These are phyloP conservation scores for Eolophus roseicapilla DNA, from an alignment of 2,113 vertebrate genomes.

Conservation along the genomic window DNA sequence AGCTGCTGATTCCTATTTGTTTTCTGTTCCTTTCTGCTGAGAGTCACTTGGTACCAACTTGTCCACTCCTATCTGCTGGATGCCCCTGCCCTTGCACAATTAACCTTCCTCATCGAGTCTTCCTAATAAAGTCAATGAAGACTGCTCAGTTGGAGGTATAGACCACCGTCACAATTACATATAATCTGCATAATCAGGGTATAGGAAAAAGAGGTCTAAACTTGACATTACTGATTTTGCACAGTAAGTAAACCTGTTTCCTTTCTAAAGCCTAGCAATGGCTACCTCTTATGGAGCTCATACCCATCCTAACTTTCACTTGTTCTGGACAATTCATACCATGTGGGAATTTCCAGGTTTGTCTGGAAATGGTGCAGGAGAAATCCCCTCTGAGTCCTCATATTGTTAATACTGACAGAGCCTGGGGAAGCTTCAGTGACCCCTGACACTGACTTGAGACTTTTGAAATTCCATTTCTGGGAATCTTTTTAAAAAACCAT, in stretches of 20 bases:
- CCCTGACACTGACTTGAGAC: not conserved
- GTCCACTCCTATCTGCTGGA: not conserved
- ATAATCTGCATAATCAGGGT: not conserved
- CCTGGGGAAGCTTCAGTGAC: not conserved
- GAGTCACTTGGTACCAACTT: not conserved
- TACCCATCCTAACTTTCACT: not conserved
- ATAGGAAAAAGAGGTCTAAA: not conserved
- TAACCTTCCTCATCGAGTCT: not conserved
- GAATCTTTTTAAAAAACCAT: not conserved
- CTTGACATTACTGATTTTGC: not conserved
- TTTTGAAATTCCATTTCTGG: not conserved
- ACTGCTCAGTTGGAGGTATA: not conserved
- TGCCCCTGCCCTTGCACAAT: not conserved
- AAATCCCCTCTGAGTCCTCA: not conserved
- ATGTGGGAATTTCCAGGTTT: not conserved
- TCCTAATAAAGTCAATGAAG: not conserved
- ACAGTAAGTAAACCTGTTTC: not conserved
- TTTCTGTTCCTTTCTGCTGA: not conserved
- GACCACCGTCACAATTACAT: accelerated
- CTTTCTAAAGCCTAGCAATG: not conserved
- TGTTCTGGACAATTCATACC: not conserved
- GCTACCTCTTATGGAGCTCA: not conserved
- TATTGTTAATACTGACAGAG: not conserved
- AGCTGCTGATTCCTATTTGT: not conserved
- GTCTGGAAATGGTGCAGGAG: not conserved